Base-by-base conservation (phyloP, 2,888 invertebrate species). In the Ormyrus labotus region DNA sequence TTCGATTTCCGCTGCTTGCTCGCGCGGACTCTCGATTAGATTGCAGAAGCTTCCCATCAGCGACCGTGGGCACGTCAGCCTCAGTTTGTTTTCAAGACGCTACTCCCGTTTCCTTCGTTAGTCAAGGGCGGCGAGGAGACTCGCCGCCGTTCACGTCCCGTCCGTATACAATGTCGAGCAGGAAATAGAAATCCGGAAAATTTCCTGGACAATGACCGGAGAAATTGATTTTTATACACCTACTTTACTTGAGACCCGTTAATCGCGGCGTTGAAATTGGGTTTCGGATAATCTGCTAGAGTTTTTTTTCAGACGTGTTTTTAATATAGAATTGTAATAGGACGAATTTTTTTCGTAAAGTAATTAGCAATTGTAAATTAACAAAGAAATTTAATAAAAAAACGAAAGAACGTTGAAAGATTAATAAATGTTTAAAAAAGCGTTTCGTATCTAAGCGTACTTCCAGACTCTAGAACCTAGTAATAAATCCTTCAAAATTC, bases 41-140 rank as follows among this genome's bases (percentile, higher is more conserved):
- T 73, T 73, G 64, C 64, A 65, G 73, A 48, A 73, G 48, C 63
- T 64, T 47, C 63, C 63, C 72, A 64, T 72, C 55, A 53, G n/a
- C 13, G 64, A 19, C 19, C 48, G 72, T 53, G 47, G 53, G 61
- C 6, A 7, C 9, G 11, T 73, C 64, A 7, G 34, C 60, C n/a
- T 19, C 45, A 2, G 8, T 34, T 48, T 64, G 55, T 57, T 64
- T 47, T 48, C 51, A 34, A 5, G 13, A 34, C 34, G 34, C 34
- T 34, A 34, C 34, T 34, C 34, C 19, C 11, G n/a, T 19, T 11
- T 50, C 64, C 64, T 73, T 73, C 73, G 65, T 73, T 73, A 73
- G 73, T 55, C 57, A 65, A 48, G 73, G 73, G 64, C 73, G 57
- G 48, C 11, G 13, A 34, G 57, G 65, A 65, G 7, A 13, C 65